Base-by-base conservation (phyloP, 2,113 vertebrate species). In the Fukomys damarensis region DNA sequence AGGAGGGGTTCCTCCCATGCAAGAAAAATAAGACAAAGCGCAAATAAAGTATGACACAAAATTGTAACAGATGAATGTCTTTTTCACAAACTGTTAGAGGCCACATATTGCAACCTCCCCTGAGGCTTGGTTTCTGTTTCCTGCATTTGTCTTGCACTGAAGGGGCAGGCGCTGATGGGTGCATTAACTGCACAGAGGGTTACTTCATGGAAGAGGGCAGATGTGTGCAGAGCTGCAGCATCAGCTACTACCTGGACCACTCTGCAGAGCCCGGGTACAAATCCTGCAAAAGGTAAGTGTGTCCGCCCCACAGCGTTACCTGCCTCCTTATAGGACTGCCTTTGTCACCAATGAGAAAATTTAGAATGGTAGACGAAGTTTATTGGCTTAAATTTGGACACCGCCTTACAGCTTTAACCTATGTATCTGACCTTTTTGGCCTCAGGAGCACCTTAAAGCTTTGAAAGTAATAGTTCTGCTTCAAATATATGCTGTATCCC, bases 131-230 rank as follows among this genome's bases (percentile, higher is more conserved):
- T 87, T 86, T 93, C 70, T 94, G 72, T n/a, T 28, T 35, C 96
- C 35, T 63, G 88, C 89, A 68, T 97, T 38, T 97, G 28, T 97
- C 86, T 98, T 96, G 7, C 96, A 77, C 96, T 97, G 24, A 97
- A 99, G 99, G 99, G 86, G 99, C 99, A 56, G 99, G 99, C 35
- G 97, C 99, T 86, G 99, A 99, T 87, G 99, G 99, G 0, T 99
- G 99, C 97, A 99, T 98, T 77, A 99, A 99, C 97, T 99, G 99
- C 97, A 99, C 99, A 3, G 98, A 99, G 7, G 98, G 98, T 89
- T 99, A 99, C 98, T 98, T 99, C 89, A 98, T 99, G 97, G 99
- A 99, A 98, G 99, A 99, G 82, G 99, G 99, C 98, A 98, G 99
- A 77, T 99, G 99, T 89, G 99, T 99, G 83, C 98, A 97, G 26